These are phyloP conservation scores for Plecotus auritus DNA, from an alignment of 2,113 vertebrate genomes.

Conservation along the genomic window DNA sequence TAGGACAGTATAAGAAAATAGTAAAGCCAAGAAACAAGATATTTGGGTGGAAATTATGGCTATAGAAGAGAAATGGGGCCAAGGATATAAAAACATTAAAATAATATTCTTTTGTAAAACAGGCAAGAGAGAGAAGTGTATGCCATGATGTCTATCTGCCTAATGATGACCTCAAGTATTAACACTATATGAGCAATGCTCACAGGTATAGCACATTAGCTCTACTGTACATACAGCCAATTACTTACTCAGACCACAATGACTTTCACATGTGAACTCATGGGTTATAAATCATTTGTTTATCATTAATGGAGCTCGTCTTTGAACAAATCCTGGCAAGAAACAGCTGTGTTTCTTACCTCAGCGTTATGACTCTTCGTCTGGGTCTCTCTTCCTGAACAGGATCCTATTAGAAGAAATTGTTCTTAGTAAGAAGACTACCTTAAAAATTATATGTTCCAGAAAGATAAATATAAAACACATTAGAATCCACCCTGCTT, in stretches of 20 bases:
- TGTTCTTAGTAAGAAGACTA: conserved; percentile 59
- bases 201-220: not conserved
- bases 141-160: not conserved
- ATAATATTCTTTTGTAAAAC: not conserved
- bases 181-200: not conserved
- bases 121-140: not conserved
- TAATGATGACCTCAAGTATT: not conserved
- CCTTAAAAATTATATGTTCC: conserved; percentile 58
- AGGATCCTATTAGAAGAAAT: conserved; percentile 73
- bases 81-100: conserved; percentile 28
- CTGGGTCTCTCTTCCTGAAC: conserved; percentile 66
- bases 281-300: conserved; percentile 47
- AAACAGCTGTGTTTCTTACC: conserved; percentile 72
- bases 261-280: conserved; percentile 25
- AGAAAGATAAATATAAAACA: conserved; percentile 66
- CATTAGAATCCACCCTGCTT: conserved; percentile 23
- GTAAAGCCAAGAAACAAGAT: not conserved
- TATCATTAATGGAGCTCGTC: conserved; percentile 52
- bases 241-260: not conserved
- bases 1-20: not conserved
- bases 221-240: not conserved
- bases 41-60: conserved; percentile 4
- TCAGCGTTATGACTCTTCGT: conserved; percentile 74
- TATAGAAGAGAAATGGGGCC: not conserved
- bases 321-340: conserved; percentile 12